These are phyloP conservation scores for Crenuchus spilurus DNA, from an alignment of 2,797 vertebrate genomes.

Conservation along the genomic window DNA sequence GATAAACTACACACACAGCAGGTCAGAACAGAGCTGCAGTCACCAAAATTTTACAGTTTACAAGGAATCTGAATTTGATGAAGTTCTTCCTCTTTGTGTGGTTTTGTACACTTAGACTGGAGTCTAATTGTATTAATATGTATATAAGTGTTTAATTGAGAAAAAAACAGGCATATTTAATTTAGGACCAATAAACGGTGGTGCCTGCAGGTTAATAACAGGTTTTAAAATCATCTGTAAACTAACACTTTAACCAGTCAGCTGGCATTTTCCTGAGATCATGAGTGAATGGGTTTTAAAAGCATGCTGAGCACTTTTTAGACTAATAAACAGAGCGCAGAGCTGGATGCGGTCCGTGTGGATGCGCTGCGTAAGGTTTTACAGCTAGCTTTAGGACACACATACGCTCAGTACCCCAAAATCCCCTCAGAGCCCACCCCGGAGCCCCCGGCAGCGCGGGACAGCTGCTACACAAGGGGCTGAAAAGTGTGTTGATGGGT, in stretches of 20 bases:
- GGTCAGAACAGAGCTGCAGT: too few species aligned
- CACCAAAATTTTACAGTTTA: too few species aligned
- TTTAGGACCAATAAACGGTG: too few species aligned
- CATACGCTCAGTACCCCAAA: conserved; percentile 6
- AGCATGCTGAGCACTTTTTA: conserved; percentile 51
- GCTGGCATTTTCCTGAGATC: conserved; percentile 31
- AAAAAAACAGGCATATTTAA: too few species aligned
- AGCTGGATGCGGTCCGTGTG: conserved; percentile 39
- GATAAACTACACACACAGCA: too few species aligned
- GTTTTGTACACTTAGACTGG: too few species aligned
- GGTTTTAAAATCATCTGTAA: too few species aligned
- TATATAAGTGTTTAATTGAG: too few species aligned
- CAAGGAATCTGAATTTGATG: too few species aligned
- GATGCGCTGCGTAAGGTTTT: conserved; percentile 49
- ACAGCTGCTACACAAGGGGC: conserved; percentile 76
- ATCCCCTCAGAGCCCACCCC: conserved; percentile 80
- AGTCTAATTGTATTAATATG: too few species aligned
- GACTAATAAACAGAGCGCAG: conserved; percentile 47
- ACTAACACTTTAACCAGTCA: conserved; percentile 36
- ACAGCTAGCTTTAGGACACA: conserved; percentile 55
- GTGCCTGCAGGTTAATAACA: too few species aligned
- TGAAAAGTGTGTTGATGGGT: conserved; percentile 57
- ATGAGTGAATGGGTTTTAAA: conserved; percentile 41
- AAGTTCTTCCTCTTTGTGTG: too few species aligned
- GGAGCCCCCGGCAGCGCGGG: conserved; percentile 74